A percentile compares a stretch with the other conserved stretches of the same genome.
Conservation (phyloP, 2,113 vertebrate species). For the Pleuronectes platessa region DNA sequence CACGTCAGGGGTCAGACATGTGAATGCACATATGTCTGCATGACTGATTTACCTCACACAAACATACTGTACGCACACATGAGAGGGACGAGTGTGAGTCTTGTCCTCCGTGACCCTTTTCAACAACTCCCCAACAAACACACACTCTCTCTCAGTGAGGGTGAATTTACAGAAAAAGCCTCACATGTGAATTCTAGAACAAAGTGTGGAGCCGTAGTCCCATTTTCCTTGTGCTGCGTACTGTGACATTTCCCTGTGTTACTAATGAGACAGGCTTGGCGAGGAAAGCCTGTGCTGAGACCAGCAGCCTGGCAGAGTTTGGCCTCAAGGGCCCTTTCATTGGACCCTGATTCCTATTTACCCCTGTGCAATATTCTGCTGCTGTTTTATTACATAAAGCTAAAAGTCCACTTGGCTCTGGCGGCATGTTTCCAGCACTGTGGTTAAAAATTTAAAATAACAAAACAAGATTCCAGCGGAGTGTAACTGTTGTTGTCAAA, state of each 20-base stretch:
- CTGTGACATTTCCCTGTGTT: slow-evolving; percentile 68
- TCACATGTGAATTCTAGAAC: slow-evolving; percentile 4
- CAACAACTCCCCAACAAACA: not conserved
- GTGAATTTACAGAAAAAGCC: slow-evolving; percentile 2
- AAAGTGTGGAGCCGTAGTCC: slow-evolving; percentile 23
- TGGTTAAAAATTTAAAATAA: slow-evolving; percentile 35
- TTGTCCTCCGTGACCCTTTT: not conserved
- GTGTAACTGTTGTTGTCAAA: not conserved
- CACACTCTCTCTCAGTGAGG: not conserved
- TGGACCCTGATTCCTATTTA: slow-evolving; percentile 60
- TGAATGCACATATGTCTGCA: not conserved
- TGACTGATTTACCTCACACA: not conserved
- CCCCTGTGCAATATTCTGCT: slow-evolving; percentile 62
- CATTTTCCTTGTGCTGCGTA: not conserved
- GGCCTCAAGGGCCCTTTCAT: slow-evolving; percentile 60
- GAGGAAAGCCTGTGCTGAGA: slow-evolving; percentile 62
- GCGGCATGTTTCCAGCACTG: slow-evolving; percentile 12
- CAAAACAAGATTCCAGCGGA: not conserved
- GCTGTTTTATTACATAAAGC: slow-evolving; percentile 68
- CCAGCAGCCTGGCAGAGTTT: slow-evolving; percentile 72
- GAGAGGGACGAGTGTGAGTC: not conserved
- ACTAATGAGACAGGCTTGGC: slow-evolving; percentile 77
- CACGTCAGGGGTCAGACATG: too few species aligned
- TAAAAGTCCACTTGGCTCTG: slow-evolving; percentile 31
- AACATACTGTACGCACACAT: not conserved